A percentile compares a stretch with the other conserved stretches of the same genome.
These are phyloP conservation scores for Anhinga rufa DNA, from an alignment of 2,113 vertebrate species.

Conservation along the genomic window DNA sequence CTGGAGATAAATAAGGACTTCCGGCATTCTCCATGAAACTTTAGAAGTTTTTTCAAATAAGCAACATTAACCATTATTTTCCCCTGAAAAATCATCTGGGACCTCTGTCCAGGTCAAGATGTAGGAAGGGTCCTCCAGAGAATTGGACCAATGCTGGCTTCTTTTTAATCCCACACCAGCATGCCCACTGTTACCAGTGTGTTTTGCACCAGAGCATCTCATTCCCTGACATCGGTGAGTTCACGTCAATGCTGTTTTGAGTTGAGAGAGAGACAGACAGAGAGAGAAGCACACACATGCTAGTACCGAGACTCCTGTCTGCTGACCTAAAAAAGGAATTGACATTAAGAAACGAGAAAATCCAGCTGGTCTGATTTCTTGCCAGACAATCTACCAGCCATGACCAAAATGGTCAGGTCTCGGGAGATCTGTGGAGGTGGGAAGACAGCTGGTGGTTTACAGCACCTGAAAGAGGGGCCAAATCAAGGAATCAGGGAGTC, in stretches of 20 bases:
- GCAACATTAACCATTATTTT: background rate
- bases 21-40: background rate
- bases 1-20: background rate
- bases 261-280: background rate
- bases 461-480: conserved; percentile 33
- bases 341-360: conserved; percentile 43
- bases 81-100: background rate
- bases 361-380: conserved; percentile 49
- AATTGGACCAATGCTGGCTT: background rate
- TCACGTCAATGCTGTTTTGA: background rate
- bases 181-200: background rate
- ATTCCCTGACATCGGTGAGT: background rate
- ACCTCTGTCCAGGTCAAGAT: background rate
- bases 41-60: background rate
- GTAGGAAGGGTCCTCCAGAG: background rate
- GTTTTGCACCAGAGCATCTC: background rate
- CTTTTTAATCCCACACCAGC: background rate
- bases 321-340: conserved; percentile 33
- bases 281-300: background rate
- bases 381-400: conserved; percentile 43
- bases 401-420: conserved; percentile 21
- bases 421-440: background rate
- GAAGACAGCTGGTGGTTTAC: conserved; percentile 41
- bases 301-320: conserved; percentile 18
- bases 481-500: background rate